These are phyloP conservation scores for Esperia sulphurella DNA, from an alignment of 2,888 invertebrate species.

Conservation along the genomic window DNA sequence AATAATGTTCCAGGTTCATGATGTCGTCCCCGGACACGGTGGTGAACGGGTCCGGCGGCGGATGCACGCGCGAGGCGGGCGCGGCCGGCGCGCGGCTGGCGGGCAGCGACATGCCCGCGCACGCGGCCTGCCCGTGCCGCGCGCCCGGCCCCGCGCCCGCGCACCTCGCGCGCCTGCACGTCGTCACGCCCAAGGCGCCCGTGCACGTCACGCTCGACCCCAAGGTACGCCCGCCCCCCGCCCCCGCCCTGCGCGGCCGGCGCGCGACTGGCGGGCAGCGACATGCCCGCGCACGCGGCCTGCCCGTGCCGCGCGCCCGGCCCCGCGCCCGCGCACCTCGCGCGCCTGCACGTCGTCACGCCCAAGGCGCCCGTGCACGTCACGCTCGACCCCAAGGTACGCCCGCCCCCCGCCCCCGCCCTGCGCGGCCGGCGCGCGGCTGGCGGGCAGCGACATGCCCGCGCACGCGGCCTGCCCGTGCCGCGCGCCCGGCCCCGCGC, in stretches of 20 bases:
- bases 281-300: constrained; percentile 84
- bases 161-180: constrained; percentile 50
- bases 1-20: constrained; percentile 74
- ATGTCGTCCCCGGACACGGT: constrained; percentile 92
- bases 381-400: constrained; percentile 89
- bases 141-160: constrained; percentile 33
- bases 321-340: constrained; percentile 40
- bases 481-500: constrained; percentile 32
- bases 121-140: constrained; percentile 39
- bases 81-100: constrained; percentile 93
- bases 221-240: no score
- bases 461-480: constrained; percentile 36
- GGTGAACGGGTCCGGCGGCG: constrained; percentile 86
- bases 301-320: constrained; percentile 42
- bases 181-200: constrained; percentile 91
- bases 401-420: no score
- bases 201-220: constrained; percentile 93
- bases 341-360: constrained; percentile 67
- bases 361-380: constrained; percentile 96
- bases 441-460: constrained; percentile 94
- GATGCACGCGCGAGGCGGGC: constrained; percentile 81
- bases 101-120: constrained; percentile 89
- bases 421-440: constrained; percentile 90
- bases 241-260: constrained; percentile 93
- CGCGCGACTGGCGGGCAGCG: constrained; percentile 89